Percentiles rank a stretch among this genome's conserved stretches.
Evolutionary conservation across 2,888 invertebrate species (phyloP).

Genomic region (Drosophila mayaguana): DNA sequence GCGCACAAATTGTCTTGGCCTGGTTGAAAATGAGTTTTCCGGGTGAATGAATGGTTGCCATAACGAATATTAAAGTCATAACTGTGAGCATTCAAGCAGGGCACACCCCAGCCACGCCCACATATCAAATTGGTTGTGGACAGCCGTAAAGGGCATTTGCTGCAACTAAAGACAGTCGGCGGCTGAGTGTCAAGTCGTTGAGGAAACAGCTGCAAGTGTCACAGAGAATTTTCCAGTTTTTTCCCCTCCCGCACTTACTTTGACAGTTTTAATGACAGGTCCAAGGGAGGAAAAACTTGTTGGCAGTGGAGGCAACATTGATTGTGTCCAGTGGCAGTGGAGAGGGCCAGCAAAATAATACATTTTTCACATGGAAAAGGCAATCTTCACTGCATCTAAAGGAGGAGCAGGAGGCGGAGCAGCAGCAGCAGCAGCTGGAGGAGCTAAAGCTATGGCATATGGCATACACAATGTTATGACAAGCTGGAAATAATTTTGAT

Average conservation of each 20-base stretch:
- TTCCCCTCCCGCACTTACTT: constrained; percentile 9
- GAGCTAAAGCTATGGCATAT: constrained; percentile 15
- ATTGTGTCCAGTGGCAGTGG: constrained; percentile 26
- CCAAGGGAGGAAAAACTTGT: constrained; percentile 2
- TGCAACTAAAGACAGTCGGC: constrained; percentile 24
- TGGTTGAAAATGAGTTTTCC: constrained; percentile 3
- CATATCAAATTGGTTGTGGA: constrained; percentile 29
- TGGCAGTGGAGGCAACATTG: constrained; percentile 26
- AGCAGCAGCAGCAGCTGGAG: neutral
- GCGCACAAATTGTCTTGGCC: neutral
- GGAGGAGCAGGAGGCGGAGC: neutral
- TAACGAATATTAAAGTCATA: constrained; percentile 36
- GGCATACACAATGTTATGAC: constrained; percentile 57
- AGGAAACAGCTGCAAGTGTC: constrained; percentile 67
- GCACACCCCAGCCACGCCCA: constrained; percentile 16
- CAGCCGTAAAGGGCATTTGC: constrained; percentile 31
- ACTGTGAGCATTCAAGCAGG: constrained; percentile 1
- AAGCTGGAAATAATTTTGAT: constrained; percentile 60
- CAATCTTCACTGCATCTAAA: constrained; percentile 46
- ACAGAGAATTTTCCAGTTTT: constrained; percentile 53
- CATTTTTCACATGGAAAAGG: constrained; percentile 41
- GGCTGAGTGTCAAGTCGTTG: constrained; percentile 27
- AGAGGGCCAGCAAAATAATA: constrained; percentile 14
- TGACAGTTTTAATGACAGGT: constrained; percentile 65
- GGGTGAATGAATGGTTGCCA: constrained; percentile 14